phyloP scores from a whole-genome alignment of 2,113 vertebrate genomes.

The Arothron firmamentum region DNA sequence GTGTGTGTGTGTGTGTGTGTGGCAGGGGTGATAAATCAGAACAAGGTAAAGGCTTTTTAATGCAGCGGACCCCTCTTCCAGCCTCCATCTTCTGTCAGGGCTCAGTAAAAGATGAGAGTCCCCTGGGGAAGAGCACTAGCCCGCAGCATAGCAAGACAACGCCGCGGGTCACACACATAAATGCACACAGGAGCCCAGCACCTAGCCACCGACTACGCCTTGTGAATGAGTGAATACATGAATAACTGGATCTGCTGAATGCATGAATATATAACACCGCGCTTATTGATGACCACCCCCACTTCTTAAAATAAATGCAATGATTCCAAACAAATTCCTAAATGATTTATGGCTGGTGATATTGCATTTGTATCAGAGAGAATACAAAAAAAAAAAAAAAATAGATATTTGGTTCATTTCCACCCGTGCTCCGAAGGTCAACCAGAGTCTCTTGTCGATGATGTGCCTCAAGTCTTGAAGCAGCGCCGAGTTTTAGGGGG shows the following conservation, averaged over 20 bases:
- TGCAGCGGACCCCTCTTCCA: constrained; percentile 76
- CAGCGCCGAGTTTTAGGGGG: constrained; percentile 64
- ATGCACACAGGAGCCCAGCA: constrained; percentile 38
- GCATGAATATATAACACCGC: constrained; percentile 71
- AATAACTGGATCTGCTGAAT: constrained; percentile 76
- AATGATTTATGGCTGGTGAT: constrained; percentile 71
- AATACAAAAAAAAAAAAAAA: constrained; percentile 53
- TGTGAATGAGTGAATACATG: constrained; percentile 80
- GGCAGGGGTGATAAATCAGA: constrained; percentile 79
- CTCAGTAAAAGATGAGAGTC: constrained; percentile 82
- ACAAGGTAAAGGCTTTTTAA: constrained; percentile 83
- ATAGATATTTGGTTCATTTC: constrained; percentile 67
- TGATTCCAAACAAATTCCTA: constrained; percentile 68
- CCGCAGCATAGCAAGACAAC: constrained; percentile 64
- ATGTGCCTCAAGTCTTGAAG: constrained; percentile 65
- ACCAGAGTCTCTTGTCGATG: constrained; percentile 59
- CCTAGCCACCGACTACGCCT: constrained; percentile 59
- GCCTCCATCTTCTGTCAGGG: constrained; percentile 80
- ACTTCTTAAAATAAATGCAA: constrained; percentile 62
- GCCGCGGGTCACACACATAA: constrained; percentile 57
- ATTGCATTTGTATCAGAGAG: constrained; percentile 69
- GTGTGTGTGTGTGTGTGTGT: constrained; percentile 41
- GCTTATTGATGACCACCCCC: constrained; percentile 67
- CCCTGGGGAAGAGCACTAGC: constrained; percentile 73
- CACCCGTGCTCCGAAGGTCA: constrained; percentile 65